phyloP scores from a whole-genome alignment of 2,888 invertebrate genomes.

The Dinocampus coccinellae region DNA sequence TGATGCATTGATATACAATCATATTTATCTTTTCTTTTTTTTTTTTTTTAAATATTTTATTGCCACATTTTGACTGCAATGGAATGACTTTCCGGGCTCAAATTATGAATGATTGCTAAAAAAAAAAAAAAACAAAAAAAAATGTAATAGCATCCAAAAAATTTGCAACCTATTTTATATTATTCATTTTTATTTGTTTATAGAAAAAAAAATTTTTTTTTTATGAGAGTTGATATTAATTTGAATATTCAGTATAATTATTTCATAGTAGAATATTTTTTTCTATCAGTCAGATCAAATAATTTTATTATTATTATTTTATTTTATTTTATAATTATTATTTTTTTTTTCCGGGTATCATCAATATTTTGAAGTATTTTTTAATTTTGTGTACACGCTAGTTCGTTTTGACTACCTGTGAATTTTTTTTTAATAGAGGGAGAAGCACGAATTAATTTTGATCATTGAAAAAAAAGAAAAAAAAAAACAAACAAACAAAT shows the following conservation, averaged over 20 bases:
- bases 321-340: not conserved
- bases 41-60: slow-evolving; percentile 2
- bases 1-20: not conserved
- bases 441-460: not conserved
- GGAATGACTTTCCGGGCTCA: slow-evolving; percentile 23
- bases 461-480: not conserved
- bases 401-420: slow-evolving; percentile 35
- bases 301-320: not conserved
- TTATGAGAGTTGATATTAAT: not conserved
- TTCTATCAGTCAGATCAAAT: no score
- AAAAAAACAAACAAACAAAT: not conserved
- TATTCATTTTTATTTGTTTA: not conserved
- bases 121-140: not conserved
- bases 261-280: not conserved
- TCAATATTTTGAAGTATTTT: not conserved
- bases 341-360: not conserved
- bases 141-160: not conserved
- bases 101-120: slow-evolving; percentile 22
- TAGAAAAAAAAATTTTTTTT: not conserved
- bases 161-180: not conserved
- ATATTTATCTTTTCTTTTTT: not conserved
- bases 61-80: slow-evolving; percentile 1
- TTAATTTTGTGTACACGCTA: slow-evolving; percentile 20
- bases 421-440: slow-evolving; percentile 23
- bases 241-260: not conserved